Percentiles rank a stretch among this genome's conserved stretches.
phyloP scores from a whole-genome alignment of 2,888 invertebrate genomes.

The Mythimna vitellina region DNA sequence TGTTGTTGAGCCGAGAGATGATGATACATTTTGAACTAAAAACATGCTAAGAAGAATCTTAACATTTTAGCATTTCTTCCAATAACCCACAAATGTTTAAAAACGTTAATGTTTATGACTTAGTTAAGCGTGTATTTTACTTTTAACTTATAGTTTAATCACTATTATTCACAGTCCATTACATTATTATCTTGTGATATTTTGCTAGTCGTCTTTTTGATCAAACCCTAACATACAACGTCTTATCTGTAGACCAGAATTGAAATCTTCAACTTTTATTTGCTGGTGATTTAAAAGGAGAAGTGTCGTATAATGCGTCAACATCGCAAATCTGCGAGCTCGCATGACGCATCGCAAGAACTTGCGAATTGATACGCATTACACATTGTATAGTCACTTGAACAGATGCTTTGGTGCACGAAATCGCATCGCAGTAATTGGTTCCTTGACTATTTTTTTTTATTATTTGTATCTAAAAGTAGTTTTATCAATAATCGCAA shows the following conservation, averaged over 20 bases:
- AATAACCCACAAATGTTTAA: constrained; percentile 29
- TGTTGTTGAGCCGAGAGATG: too few relatives aligned
- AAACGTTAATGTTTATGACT: constrained; percentile 56
- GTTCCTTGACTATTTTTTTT: too few relatives aligned
- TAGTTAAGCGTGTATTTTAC: constrained; percentile 58
- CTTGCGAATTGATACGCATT: too few relatives aligned
- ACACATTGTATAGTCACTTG: too few relatives aligned
- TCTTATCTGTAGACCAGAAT: not conserved
- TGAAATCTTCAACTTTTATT: not conserved
- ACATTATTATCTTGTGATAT: constrained; percentile 43
- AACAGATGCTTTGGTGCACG: too few relatives aligned
- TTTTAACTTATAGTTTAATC: constrained; percentile 41
- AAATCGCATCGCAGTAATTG: too few relatives aligned
- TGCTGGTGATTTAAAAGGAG: not conserved
- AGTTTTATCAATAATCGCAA: too few relatives aligned
- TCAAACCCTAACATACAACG: not conserved
- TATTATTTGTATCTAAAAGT: too few relatives aligned
- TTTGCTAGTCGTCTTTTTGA: constrained; percentile 14
- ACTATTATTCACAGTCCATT: constrained; percentile 64
- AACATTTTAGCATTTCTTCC: constrained; percentile 14
- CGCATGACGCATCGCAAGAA: too few relatives aligned
- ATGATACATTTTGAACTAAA: too few relatives aligned
- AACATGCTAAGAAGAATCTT: not conserved
- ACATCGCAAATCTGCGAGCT: too few relatives aligned
- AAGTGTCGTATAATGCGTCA: too few relatives aligned